Conservation (phyloP, 1,140 invertebrate genomes). For the Frieseomelitta varia region DNA sequence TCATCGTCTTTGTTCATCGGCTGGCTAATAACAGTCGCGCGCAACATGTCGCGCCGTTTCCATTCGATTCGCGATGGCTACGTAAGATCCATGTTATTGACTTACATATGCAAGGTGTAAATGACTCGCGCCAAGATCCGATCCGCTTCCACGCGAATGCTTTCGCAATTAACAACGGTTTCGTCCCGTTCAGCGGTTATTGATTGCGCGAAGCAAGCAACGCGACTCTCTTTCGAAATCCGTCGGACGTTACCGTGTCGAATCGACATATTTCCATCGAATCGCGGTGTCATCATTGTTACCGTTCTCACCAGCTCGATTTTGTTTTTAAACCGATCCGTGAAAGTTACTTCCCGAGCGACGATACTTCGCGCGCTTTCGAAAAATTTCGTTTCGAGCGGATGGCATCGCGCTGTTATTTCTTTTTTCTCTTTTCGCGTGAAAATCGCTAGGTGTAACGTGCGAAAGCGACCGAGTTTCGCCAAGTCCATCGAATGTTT, state of each 20-base stretch:
- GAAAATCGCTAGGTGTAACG: constrained; percentile 35
- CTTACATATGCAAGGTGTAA: constrained; percentile 21
- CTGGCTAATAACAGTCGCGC: neutral
- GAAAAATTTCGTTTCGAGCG: constrained; percentile 43
- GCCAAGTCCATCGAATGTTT: neutral
- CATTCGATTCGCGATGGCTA: neutral
- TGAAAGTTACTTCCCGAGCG: constrained; percentile 8
- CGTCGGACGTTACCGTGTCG: neutral
- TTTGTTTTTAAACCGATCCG: neutral
- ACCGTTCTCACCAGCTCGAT: neutral
- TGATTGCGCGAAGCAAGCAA: constrained; percentile 26
- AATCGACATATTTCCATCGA: neutral
- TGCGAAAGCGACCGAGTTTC: constrained; percentile 36
- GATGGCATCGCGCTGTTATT: neutral
- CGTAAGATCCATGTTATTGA: neutral
- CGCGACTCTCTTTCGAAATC: neutral
- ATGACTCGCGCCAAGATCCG: constrained; percentile 34
- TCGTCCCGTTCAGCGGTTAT: constrained; percentile 42
- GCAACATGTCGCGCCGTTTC: neutral
- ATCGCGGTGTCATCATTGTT: neutral
- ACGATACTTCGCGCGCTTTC: constrained; percentile 30
- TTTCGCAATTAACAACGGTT: constrained; percentile 61
- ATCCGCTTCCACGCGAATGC: neutral
- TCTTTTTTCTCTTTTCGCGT: neutral
- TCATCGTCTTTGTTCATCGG: neutral